Base-by-base conservation (phyloP, 2,888 invertebrate genomes). In the Drosophila setosimentum region DNA sequence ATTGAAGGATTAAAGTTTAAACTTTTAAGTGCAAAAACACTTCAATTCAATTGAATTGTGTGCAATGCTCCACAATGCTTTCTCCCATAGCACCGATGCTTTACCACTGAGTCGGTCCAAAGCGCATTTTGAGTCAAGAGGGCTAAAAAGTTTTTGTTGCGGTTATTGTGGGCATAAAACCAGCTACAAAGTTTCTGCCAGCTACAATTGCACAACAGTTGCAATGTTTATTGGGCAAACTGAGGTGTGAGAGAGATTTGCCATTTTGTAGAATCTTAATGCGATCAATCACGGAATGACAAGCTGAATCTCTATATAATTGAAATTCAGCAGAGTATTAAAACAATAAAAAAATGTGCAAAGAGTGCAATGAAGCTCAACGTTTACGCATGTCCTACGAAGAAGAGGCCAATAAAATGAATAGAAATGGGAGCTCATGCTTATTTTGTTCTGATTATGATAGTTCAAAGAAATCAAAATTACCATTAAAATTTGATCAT, bases 21-120 rank as follows among this genome's bases (percentile, higher is more conserved):
- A 89, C 90, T 87, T 90, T 87, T 90, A 87, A 87, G 87, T 87
- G 87, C 89, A 87, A 83, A 90, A 87, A 78, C 90, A 90, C 82
- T 90, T 87, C 63, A 83, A 89, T 87, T 83, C 70, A 82, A 90
- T 87, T 77, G 74, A 78, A 74, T 77, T 87, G 86, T 76, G 76
- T 70, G 76, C 62, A 48, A 42, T 6, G 48, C 55, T 29, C 13
- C 21, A 40, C 57, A 57, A 27, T 45, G 16, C 45, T 16, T 24
- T 45, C 30, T 10, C 11, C 18, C 21, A 18, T 29, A 21, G 11
- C 30, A 37, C 51, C 21, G 21, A n/a, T 16, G 6, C 45, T 13
- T 30, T 13, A 50, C 21, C 29, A 55, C 53, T 68, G 53, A 30
- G 40, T 49, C 30, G 62, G 63, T 62, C 69, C 71, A 59, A 64